Evolutionary conservation across 2,888 invertebrate genomes (phyloP), one percentile per base, ranked within the genome.

Genomic region (Calliphora vomitoria): DNA sequence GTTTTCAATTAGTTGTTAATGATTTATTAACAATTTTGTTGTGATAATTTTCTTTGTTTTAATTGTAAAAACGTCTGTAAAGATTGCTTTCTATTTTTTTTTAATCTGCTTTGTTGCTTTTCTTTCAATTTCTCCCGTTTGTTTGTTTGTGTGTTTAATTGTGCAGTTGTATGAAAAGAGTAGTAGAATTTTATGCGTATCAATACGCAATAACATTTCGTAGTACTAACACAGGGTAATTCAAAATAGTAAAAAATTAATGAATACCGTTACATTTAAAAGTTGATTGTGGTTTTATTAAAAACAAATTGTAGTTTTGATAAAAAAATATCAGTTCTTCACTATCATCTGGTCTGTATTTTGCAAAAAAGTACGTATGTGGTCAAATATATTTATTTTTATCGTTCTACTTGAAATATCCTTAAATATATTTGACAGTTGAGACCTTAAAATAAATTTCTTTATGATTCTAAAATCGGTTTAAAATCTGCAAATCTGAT

Each of bases 71-170:
- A 20, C 13, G 44, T 18, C 20, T 50, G 20, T 50, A 64, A n/a
- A 55, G 20, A 78, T 55, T 64, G 79, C 68, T 79, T 80, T 53
- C 60, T 75, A 60, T 74, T 75, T 38, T 75, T 38, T 38, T 62
- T 55, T 60, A 41, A 10, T 85, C 31, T 55, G 58, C 58, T 50
- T 81, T 66, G 35, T 72, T 4, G 38, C 8, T 31, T 66, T 79
- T 69, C 68, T 79, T 35, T 80, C 58, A 35, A 64, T 71, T 74
- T 72, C 47, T 53, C 3, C 11, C 20, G 44, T 55, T 8, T 18
- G 44, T 55, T 58, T 60, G 47, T 47, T 66, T 72, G 53, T 64
- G 18, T 53, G 64, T 50, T 31, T 44, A 15, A 13, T 20, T 31
- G 44, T 66, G 50, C 18, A 44, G 82, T 82, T 58, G 74, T 41